Evolutionary conservation across 2,888 invertebrate species (phyloP).

Genomic region (Drosophila phalerata): DNA sequence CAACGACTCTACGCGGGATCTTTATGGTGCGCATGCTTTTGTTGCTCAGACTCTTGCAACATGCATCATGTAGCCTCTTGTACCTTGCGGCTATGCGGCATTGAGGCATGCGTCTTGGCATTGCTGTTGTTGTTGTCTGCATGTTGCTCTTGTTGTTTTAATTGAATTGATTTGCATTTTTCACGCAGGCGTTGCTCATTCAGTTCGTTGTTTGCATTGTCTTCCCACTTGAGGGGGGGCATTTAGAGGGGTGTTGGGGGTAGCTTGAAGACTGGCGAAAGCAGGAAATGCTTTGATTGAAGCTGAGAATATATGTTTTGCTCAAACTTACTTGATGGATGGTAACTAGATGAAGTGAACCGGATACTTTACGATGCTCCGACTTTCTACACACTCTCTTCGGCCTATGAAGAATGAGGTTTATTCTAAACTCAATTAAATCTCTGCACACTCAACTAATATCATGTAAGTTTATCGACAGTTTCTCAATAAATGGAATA

Average conservation of each 20-base stretch:
- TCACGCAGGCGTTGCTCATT: slow-evolving; percentile 83
- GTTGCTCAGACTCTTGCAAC: slow-evolving; percentile 43
- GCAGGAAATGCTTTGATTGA: slow-evolving; percentile 71
- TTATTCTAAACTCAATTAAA: slow-evolving; percentile 7
- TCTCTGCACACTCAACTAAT: slow-evolving; percentile 9
- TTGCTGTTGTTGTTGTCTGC: slow-evolving; percentile 37
- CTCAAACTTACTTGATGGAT: slow-evolving; percentile 33
- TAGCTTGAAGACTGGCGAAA: slow-evolving; percentile 51
- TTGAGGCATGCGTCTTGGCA: slow-evolving; percentile 60
- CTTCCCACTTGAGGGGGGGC: slow-evolving; percentile 24
- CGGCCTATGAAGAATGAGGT: neutral
- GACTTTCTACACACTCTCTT: slow-evolving; percentile 1
- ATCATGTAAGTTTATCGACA: slow-evolving; percentile 4
- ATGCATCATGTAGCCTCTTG: slow-evolving; percentile 51
- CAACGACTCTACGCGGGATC: slow-evolving; percentile 66
- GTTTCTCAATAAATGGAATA: slow-evolving; percentile 21
- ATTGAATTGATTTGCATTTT: slow-evolving; percentile 85
- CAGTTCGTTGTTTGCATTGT: slow-evolving; percentile 69
- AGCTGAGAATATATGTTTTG: slow-evolving; percentile 51
- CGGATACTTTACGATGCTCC: slow-evolving; percentile 5
- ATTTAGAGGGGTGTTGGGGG: slow-evolving; percentile 1
- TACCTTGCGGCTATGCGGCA: slow-evolving; percentile 71
- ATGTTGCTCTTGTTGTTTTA: slow-evolving; percentile 80
- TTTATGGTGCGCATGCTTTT: slow-evolving; percentile 75
- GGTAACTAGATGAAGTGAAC: neutral